Evolutionary conservation across 2,888 invertebrate genomes (phyloP), one percentile per base, ranked within the genome.

Genomic region (Pandemis heparana): DNA sequence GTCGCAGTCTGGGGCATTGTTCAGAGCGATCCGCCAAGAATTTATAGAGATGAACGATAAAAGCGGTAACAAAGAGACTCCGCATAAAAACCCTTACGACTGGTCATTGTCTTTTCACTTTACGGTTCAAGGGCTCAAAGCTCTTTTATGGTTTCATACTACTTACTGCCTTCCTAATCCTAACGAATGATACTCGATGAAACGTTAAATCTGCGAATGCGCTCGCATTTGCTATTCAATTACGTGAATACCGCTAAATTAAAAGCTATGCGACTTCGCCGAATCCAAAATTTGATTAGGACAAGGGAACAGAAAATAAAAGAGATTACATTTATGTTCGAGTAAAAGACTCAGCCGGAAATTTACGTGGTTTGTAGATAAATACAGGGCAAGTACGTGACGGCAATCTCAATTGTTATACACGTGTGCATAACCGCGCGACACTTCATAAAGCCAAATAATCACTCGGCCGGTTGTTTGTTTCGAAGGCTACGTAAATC

Each of bases 51-150:
- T 73, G 23, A 32, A 73, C 73, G 68, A 68, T 73, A 68, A 68
- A 63, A 63, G 68, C 73, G 43, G 68, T 38, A 48, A 68, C 63
- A 68, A 68, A 63, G 72, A 51, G 66, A 60, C n/a, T 38, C 46
- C 63, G 48, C 59, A 68, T 68, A 73, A 73, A 73, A 73, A 68
- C 63, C 73, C 63, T 64, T 63, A 73, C 73, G 63, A 64, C 59
- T 73, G 68, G 68, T 48, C 73, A 63, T 68, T 73, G 73, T 73
- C 73, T 73, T 73, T 73, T 73, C 68, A 68, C 62, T 73, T 73
- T 68, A 68, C 63, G 62, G 59, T 48, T 56, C 16, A 67, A 38
- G 32, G 51, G 62, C 39, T 68, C 59, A 10, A 23, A 56, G 48
- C 18, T 68, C 67, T 63, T 67, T 71, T 63, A 56, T 38, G 38